Evolutionary conservation across 2,113 vertebrate species (phyloP).

Genomic region (Nymphicus hollandicus): DNA sequence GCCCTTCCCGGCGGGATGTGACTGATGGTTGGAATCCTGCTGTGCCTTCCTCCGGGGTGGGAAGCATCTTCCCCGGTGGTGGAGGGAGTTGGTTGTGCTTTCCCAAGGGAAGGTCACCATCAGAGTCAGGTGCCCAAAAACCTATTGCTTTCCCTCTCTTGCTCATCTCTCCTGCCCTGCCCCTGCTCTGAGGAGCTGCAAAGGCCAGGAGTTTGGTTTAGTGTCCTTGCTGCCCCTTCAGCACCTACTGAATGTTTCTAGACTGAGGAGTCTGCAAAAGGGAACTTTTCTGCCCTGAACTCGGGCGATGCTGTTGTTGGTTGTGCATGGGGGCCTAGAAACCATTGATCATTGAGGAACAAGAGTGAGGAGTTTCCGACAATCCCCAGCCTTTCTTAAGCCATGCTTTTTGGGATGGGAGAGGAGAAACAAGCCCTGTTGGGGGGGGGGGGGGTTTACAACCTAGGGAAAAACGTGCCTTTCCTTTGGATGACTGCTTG

Average conservation of each 20-base stretch:
- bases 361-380: background rate
- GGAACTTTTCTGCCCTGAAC: background rate
- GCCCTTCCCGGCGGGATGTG: background rate
- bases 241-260: background rate
- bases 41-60: background rate
- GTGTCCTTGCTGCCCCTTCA: background rate
- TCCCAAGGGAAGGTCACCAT: background rate
- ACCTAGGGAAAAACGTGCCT: background rate
- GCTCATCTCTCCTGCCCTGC: background rate
- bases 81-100: background rate
- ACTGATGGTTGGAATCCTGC: conserved; percentile 29
- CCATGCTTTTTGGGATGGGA: background rate
- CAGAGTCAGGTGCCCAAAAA: conserved; percentile 5
- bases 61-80: background rate
- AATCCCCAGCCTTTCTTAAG: background rate
- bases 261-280: background rate
- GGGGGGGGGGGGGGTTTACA: background rate
- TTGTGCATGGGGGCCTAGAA: background rate
- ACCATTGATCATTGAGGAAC: background rate
- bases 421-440: background rate
- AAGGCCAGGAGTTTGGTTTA: background rate
- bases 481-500: background rate
- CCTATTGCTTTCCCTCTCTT: background rate
- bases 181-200: background rate
- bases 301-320: background rate